Evolutionary conservation across 1,140 invertebrate genomes (phyloP), one percentile per base, ranked within the genome.

Genomic region (Potamilus streckersoni): DNA sequence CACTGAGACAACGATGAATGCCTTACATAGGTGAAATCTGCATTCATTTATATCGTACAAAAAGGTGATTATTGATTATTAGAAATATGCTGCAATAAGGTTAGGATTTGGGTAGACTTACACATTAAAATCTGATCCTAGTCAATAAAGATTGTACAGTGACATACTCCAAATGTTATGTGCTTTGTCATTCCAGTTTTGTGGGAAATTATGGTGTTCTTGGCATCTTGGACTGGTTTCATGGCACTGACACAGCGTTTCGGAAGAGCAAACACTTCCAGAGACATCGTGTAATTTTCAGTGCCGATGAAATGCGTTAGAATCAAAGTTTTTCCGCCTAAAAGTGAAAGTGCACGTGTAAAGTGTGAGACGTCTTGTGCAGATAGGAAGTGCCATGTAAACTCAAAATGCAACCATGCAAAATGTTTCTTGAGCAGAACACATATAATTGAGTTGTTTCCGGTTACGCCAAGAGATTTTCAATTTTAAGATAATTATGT

Each of bases 181-280:
- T 23, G 19, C 38, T 64, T 31, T 55, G 31, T 71, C 69, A 59
- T 77, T 79, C 14, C 55, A 88, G 85, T 72, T 89, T 88, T 73
- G 79, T 73, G 15, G 84, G 96, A 79, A 96, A 95, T 84, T 97
- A 93, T 85, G 95, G 95, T 0, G 93, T 96, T 0, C 87, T 96
- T 19, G 95, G 95, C 1, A 92, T 96, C 3, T 85, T 96, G 71
- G 95, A 97, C 86, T 92, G 94, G 63, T 83, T 96, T 2, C 95
- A 97, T 84, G 95, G 94, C 19, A 96, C 95, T 0, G 95, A 96
- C 82, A 92, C 91, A 19, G 17, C 68, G 14, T 83, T 80, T 31
- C 66, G 71, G 49, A 77, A 76, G 27, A 83, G 79, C 61, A 73
- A 66, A 61, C 74, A 77, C 17, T 79, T 55, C 62, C 68, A 74